These are phyloP conservation scores for Cryptoprocta ferox DNA, from an alignment of 2,797 vertebrate genomes.

Conservation along the genomic window DNA sequence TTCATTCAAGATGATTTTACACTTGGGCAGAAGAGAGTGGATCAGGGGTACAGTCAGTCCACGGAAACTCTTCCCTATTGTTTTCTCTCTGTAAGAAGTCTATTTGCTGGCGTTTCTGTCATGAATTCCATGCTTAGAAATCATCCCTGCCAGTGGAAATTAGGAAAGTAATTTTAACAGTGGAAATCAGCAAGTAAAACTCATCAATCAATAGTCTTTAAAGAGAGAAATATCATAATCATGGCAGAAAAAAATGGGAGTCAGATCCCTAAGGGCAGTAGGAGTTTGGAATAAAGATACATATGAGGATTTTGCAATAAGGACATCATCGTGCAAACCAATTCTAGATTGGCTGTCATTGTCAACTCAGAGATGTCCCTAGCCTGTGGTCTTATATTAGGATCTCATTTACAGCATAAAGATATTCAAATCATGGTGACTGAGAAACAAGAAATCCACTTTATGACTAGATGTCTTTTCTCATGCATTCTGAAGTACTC, in stretches of 20 bases:
- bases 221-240: neutral
- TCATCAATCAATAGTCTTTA: neutral
- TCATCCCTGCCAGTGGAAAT: neutral
- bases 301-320: neutral
- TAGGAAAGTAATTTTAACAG: neutral
- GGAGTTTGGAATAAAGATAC: neutral
- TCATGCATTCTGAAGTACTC: neutral
- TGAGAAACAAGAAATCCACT: neutral
- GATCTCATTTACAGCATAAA: neutral
- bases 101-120: neutral
- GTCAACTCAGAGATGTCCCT: neutral
- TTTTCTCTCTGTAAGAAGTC: neutral
- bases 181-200: constrained; percentile 22
- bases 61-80: neutral
- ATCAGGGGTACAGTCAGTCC: neutral
- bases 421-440: constrained; percentile 29
- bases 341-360: neutral
- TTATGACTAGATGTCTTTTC: neutral
- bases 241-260: neutral
- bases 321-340: neutral
- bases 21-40: neutral
- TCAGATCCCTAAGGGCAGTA: neutral
- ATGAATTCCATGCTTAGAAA: neutral
- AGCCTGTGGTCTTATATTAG: neutral
- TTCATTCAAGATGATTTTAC: neutral